Percentiles rank a stretch among this genome's conserved stretches.
Conservation (phyloP, 2,888 invertebrate genomes). For the Hypselothyrea guttata region DNA sequence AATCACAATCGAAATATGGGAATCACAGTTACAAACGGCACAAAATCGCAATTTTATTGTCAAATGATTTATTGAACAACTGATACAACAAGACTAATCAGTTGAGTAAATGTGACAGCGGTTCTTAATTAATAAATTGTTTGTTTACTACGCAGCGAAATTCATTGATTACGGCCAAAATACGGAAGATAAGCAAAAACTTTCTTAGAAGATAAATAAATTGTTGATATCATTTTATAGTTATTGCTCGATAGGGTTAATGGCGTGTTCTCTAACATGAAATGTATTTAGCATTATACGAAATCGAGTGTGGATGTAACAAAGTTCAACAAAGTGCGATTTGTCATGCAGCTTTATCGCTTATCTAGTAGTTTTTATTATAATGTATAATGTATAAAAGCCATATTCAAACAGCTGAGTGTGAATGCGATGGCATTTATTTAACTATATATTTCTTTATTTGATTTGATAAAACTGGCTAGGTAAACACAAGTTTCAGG, state of each 20-base stretch:
- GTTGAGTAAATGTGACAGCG: slow-evolving; percentile 13
- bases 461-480: slow-evolving; percentile 19
- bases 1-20: neutral
- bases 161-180: neutral
- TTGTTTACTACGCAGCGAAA: slow-evolving; percentile 43
- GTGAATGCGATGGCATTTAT: too few relatives aligned
- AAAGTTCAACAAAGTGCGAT: slow-evolving; percentile 55
- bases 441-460: neutral
- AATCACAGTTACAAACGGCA: neutral
- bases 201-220: slow-evolving; percentile 1
- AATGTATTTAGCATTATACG: slow-evolving; percentile 3
- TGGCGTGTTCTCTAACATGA: slow-evolving; percentile 4
- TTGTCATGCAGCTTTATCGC: slow-evolving; percentile 46
- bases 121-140: slow-evolving; percentile 14
- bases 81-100: slow-evolving; percentile 19
- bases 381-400: slow-evolving; percentile 43
- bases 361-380: slow-evolving; percentile 9
- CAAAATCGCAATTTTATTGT: neutral
- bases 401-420: slow-evolving; percentile 28
- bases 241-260: slow-evolving; percentile 16
- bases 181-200: neutral
- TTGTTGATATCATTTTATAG: slow-evolving; percentile 21
- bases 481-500: slow-evolving; percentile 6
- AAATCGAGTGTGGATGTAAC: slow-evolving; percentile 31
- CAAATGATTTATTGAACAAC: slow-evolving; percentile 18